Conservation (phyloP, 2,888 invertebrate species). For the Athripsodes cinereus region DNA sequence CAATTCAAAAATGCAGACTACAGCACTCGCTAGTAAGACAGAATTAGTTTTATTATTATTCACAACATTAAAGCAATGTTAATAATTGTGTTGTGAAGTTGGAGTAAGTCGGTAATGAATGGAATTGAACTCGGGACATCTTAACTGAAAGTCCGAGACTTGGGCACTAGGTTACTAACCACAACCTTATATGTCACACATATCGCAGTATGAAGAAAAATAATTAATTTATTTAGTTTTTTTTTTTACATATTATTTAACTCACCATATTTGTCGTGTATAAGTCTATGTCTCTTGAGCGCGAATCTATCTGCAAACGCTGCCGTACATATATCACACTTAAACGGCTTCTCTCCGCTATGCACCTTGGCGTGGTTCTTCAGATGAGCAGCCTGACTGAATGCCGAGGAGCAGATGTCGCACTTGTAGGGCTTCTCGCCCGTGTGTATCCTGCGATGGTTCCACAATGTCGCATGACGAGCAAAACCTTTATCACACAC, state of each 20-base stretch:
- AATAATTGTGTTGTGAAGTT: too few relatives aligned
- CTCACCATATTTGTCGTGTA: constrained; percentile 80
- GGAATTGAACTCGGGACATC: too few relatives aligned
- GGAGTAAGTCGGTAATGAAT: too few relatives aligned
- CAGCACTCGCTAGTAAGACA: too few relatives aligned
- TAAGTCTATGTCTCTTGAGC: constrained; percentile 76
- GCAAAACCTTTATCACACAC: constrained; percentile 87
- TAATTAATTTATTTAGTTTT: too few relatives aligned
- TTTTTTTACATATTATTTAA: too few relatives aligned
- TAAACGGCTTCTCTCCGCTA: constrained; percentile 76
- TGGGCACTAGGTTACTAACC: too few relatives aligned
- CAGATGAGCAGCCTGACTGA: constrained; percentile 83
- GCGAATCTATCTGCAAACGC: constrained; percentile 85
- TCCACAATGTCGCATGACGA: constrained; percentile 82
- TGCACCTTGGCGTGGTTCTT: constrained; percentile 85
- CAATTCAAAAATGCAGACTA: too few relatives aligned
- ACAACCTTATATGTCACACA: background rate
- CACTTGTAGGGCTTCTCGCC: constrained; percentile 86
- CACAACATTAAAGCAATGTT: too few relatives aligned
- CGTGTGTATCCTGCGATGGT: constrained; percentile 81
- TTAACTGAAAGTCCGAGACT: too few relatives aligned
- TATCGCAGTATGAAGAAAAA: background rate
- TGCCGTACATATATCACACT: constrained; percentile 78
- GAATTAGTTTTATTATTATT: too few relatives aligned
- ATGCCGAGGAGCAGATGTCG: constrained; percentile 83